These are phyloP conservation scores for Manis crassicaudata DNA, from an alignment of 2,797 vertebrate genomes.

Conservation along the genomic window DNA sequence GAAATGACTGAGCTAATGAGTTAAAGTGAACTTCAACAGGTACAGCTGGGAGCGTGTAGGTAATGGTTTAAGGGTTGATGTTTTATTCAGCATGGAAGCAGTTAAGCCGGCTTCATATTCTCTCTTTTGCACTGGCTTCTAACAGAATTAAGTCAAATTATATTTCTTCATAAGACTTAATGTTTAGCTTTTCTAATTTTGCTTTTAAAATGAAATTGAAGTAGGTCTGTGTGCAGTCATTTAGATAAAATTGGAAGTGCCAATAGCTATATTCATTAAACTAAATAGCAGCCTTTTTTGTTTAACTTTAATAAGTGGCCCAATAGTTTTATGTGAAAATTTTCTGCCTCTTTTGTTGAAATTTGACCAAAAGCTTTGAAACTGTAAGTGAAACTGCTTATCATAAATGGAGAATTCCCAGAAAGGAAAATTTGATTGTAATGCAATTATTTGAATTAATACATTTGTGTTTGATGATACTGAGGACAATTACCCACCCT, in stretches of 20 bases:
- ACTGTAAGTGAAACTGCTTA: neutral
- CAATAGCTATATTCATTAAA: neutral
- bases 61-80: neutral
- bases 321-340: neutral
- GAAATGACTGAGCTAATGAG: slow-evolving; percentile 50
- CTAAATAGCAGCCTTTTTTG: neutral
- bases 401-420: neutral
- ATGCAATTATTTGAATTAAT: slow-evolving; percentile 31
- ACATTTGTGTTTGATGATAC: slow-evolving; percentile 2
- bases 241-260: slow-evolving; percentile 11
- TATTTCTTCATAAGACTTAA: slow-evolving; percentile 23
- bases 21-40: neutral
- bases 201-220: slow-evolving; percentile 56
- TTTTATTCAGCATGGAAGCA: slow-evolving; percentile 24
- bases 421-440: neutral
- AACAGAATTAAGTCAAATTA: slow-evolving; percentile 26
- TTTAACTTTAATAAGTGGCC: slow-evolving; percentile 7
- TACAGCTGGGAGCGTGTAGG: neutral
- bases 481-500: neutral
- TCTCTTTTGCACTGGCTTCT: neutral
- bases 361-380: slow-evolving; percentile 35
- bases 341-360: slow-evolving; percentile 18
- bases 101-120: neutral
- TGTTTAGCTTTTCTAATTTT: slow-evolving; percentile 62
- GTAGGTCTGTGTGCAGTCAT: neutral